phyloP scores from a whole-genome alignment of 2,888 invertebrate genomes.

The Polymixis flavicincta region DNA sequence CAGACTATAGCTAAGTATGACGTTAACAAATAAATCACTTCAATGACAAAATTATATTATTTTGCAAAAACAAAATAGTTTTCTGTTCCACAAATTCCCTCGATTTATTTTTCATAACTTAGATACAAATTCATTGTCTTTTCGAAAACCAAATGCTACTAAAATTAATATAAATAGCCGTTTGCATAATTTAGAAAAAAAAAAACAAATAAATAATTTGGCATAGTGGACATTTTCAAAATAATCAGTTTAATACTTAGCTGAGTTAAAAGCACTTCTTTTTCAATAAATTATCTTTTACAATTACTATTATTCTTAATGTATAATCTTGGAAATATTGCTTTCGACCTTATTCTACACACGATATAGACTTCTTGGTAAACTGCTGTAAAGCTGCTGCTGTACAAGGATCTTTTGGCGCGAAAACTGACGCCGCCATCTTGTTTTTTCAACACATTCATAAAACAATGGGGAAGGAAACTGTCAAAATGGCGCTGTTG shows the following conservation, averaged over 20 bases:
- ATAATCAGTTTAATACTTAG: slow-evolving; percentile 61
- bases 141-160: slow-evolving; percentile 23
- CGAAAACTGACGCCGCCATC: background rate
- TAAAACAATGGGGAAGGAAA: background rate
- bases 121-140: slow-evolving; percentile 23
- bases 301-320: slow-evolving; percentile 55
- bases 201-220: slow-evolving; percentile 49
- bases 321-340: slow-evolving; percentile 66
- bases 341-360: slow-evolving; percentile 63
- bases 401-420: slow-evolving; percentile 10
- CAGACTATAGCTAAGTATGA: slow-evolving; percentile 4
- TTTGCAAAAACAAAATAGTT: background rate
- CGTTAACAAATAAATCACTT: background rate
- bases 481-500: no score
- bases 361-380: slow-evolving; percentile 55
- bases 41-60: slow-evolving; percentile 6
- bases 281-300: slow-evolving; percentile 50
- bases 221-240: slow-evolving; percentile 33
- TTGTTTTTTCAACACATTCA: background rate
- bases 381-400: slow-evolving; percentile 31
- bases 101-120: background rate
- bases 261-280: slow-evolving; percentile 51
- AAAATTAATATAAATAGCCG: slow-evolving; percentile 16
- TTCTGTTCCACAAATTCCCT: background rate
- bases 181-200: slow-evolving; percentile 30